Evolutionary conservation across 2,888 invertebrate species (phyloP).

Genomic region (Trissolcus japonicus): DNA sequence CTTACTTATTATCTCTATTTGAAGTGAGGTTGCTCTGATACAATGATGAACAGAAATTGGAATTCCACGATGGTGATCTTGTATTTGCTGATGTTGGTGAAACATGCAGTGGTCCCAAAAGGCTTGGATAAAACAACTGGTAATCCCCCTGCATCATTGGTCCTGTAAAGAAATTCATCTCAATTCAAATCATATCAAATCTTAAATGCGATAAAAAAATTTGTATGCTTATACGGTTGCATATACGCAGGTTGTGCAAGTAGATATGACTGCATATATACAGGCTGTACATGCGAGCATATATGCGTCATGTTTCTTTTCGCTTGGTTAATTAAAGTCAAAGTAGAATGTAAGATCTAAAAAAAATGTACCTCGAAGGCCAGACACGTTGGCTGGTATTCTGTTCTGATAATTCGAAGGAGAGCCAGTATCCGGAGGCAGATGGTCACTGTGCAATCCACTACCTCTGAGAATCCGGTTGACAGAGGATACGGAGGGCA

Average conservation of each 20-base stretch:
- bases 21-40: constrained; percentile 72
- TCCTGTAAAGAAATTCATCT: constrained; percentile 60
- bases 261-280: too few species aligned
- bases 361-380: constrained; percentile 65
- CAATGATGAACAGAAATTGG: constrained; percentile 73
- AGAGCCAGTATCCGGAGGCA: constrained; percentile 60
- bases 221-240: too few species aligned
- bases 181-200: too few species aligned
- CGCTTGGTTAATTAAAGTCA: not conserved
- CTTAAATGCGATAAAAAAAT: too few species aligned
- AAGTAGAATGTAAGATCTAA: not conserved
- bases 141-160: constrained; percentile 73
- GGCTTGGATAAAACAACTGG: constrained; percentile 74
- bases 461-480: constrained; percentile 94
- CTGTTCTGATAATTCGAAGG: constrained; percentile 66
- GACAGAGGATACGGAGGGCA: constrained; percentile 96
- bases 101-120: constrained; percentile 71
- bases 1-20: constrained; percentile 71
- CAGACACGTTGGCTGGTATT: constrained; percentile 64
- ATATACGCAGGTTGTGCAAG: too few species aligned
- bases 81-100: constrained; percentile 67
- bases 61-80: constrained; percentile 71
- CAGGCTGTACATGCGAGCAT: too few species aligned
- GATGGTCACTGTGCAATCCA: constrained; percentile 83
- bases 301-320: too few species aligned